Evolutionary conservation across 2,888 invertebrate species (phyloP).

Genomic region (Ectemnius continuus): DNA sequence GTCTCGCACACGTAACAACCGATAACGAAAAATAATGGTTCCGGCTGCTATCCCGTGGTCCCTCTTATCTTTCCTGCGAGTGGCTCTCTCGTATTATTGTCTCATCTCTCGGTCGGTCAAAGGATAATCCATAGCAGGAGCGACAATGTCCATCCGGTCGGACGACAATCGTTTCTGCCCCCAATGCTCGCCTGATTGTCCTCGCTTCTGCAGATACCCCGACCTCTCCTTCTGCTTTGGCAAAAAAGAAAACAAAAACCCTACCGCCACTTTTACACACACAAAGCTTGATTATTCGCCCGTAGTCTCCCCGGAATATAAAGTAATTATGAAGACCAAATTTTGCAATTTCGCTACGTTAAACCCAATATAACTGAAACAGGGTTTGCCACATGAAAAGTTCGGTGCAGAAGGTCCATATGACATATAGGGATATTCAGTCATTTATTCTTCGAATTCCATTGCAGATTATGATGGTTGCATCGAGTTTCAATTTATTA

Average conservation of each 20-base stretch:
- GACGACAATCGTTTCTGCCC: constrained; percentile 66
- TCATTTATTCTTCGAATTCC: too few relatives aligned
- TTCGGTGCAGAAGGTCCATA: too few relatives aligned
- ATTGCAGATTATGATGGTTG: too few relatives aligned
- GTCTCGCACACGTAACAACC: constrained; percentile 63
- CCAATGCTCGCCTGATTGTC: constrained; percentile 62
- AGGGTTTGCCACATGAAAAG: too few relatives aligned
- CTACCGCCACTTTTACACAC: constrained; percentile 25
- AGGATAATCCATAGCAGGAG: constrained; percentile 69
- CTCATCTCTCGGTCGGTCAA: constrained; percentile 69
- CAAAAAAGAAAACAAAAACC: constrained; percentile 46
- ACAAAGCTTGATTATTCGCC: too few relatives aligned
- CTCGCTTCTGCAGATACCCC: constrained; percentile 28
- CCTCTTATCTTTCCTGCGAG: constrained; percentile 54
- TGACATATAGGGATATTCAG: too few relatives aligned
- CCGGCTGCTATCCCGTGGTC: constrained; percentile 40
- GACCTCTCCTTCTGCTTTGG: constrained; percentile 38
- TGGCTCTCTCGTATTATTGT: constrained; percentile 68
- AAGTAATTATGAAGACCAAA: too few relatives aligned
- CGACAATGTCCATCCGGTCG: constrained; percentile 65
- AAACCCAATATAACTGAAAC: too few relatives aligned
- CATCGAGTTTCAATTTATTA: too few relatives aligned
- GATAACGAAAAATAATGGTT: constrained; percentile 68
- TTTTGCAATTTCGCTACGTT: too few relatives aligned
- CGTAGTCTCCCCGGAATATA: too few relatives aligned